phyloP scores from a whole-genome alignment of 30 jellyfish, hydroid and myxozoan genomes.

The Phacellophora camtschatica region DNA sequence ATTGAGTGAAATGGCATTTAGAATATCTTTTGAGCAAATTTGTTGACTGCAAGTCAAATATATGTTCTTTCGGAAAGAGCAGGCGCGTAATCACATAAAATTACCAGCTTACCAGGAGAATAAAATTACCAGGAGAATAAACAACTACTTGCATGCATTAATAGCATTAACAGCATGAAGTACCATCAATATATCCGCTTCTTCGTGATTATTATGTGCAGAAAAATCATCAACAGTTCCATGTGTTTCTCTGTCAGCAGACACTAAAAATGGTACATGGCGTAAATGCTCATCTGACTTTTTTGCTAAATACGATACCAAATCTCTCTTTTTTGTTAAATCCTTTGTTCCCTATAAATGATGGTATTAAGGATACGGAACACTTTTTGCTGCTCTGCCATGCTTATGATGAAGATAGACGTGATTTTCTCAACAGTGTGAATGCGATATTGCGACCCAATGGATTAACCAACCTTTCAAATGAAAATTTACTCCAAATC shows the following conservation, averaged over 20 bases:
- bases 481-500: no score
- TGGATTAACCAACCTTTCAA: no score
- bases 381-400: no score
- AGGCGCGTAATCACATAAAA: background rate
- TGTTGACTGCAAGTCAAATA: background rate
- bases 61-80: background rate
- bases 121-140: background rate
- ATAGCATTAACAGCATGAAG: background rate
- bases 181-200: background rate
- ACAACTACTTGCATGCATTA: background rate
- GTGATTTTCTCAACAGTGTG: no score
- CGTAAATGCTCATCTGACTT: background rate
- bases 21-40: background rate
- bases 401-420: no score
- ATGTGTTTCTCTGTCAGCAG: background rate
- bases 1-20: conserved; percentile 1
- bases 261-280: background rate
- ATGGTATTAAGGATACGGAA: no score
- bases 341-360: no score
- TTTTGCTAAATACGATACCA: background rate
- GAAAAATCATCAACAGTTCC: background rate
- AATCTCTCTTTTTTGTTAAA: background rate
- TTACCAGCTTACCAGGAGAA: background rate
- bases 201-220: background rate
- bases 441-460: no score